A percentile compares a stretch with the other conserved stretches of the same genome.
phyloP scores from a whole-genome alignment of 2,888 invertebrate species.

The Panzeria rudis region DNA sequence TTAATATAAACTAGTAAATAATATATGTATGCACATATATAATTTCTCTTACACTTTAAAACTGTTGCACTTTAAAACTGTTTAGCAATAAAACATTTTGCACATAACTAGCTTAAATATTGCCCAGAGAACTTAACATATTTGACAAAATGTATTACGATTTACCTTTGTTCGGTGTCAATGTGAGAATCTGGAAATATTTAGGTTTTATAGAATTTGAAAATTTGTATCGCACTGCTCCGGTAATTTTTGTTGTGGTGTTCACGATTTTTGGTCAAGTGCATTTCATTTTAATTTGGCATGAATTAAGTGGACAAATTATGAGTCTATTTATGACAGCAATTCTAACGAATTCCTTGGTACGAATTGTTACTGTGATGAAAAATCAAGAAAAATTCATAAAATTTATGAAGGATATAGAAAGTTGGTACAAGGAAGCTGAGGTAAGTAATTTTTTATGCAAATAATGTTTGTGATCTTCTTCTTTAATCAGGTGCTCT shows the following conservation, averaged over 20 bases:
- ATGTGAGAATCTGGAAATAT: constrained; percentile 71
- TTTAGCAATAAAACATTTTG: neutral
- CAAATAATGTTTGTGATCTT: no score
- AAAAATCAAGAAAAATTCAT: constrained; percentile 69
- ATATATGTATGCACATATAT: neutral
- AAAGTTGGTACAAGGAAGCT: constrained; percentile 65
- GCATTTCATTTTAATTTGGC: constrained; percentile 56
- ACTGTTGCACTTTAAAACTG: neutral
- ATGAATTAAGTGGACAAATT: constrained; percentile 53
- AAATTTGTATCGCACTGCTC: constrained; percentile 34
- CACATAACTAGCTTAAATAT: neutral
- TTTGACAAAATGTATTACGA: constrained; percentile 64
- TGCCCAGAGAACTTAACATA: neutral
- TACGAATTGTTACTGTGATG: constrained; percentile 68
- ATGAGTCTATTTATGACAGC: constrained; percentile 73
- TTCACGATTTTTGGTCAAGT: constrained; percentile 59
- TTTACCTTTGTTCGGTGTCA: constrained; percentile 67
- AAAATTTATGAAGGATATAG: constrained; percentile 63
- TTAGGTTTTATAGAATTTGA: constrained; percentile 69
- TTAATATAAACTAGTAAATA: no score
- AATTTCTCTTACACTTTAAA: neutral
- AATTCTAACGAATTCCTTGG: constrained; percentile 71
- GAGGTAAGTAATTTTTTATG: constrained; percentile 60
- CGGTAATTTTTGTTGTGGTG: constrained; percentile 25
- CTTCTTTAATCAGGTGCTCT: no score